Evolutionary conservation across 2,888 invertebrate genomes (phyloP).

Genomic region (Mimumesa dahlbomi): DNA sequence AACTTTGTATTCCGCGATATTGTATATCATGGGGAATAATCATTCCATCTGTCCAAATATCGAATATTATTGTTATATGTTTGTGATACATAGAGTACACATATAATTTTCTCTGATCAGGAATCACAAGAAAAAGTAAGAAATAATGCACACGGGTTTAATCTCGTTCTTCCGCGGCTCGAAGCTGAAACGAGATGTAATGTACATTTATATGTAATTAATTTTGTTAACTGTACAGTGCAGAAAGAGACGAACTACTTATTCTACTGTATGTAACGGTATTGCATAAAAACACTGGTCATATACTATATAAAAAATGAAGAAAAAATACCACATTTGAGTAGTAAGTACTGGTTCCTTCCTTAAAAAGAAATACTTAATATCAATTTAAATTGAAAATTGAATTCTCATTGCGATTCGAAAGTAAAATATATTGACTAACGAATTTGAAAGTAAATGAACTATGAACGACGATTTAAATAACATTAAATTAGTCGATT

Average conservation of each 20-base stretch:
- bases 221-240: constrained; percentile 33
- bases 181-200: constrained; percentile 15
- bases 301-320: too few relatives aligned
- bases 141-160: not conserved
- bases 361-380: not conserved
- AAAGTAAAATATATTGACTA: too few relatives aligned
- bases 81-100: constrained; percentile 24
- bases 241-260: constrained; percentile 16
- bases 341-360: constrained; percentile 14
- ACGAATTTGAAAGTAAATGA: too few relatives aligned
- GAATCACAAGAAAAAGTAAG: not conserved
- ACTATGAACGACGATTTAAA: too few relatives aligned
- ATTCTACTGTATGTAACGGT: constrained; percentile 25
- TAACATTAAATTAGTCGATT: too few relatives aligned
- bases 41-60: constrained; percentile 52
- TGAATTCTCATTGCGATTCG: not conserved
- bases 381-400: constrained; percentile 13
- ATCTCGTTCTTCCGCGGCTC: constrained; percentile 5
- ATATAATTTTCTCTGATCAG: not conserved
- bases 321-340: constrained; percentile 20
- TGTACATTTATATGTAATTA: constrained; percentile 52
- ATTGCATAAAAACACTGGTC: constrained; percentile 28
- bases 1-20: constrained; percentile 34
- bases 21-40: constrained; percentile 29
- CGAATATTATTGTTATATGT: constrained; percentile 20